Evolutionary conservation across 2,888 invertebrate genomes (phyloP).

Genomic region (Stictocephala bisonia): DNA sequence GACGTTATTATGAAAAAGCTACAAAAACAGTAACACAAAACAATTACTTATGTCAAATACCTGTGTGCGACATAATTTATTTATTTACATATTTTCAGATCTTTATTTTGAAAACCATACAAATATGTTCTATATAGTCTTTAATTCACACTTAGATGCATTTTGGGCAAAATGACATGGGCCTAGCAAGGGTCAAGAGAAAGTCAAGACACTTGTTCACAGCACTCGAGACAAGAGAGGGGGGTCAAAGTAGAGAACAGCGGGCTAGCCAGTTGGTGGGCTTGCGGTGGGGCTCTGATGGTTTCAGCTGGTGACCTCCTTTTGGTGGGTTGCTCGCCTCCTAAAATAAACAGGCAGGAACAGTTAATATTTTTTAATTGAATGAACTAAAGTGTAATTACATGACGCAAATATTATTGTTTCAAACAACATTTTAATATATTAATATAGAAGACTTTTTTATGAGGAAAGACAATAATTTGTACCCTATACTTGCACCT

Average conservation of each 20-base stretch:
- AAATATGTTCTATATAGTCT: constrained; percentile 19
- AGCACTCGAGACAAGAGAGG: constrained; percentile 46
- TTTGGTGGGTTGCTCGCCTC: constrained; percentile 92
- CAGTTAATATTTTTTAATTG: constrained; percentile 16
- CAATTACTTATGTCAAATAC: constrained; percentile 21
- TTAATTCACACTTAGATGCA: too few relatives aligned
- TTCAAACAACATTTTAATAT: not conserved
- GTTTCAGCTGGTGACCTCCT: constrained; percentile 83
- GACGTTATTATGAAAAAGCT: not conserved
- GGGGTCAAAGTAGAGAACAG: constrained; percentile 89
- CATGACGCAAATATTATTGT: not conserved
- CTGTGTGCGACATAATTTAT: constrained; percentile 35
- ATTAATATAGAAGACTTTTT: too few relatives aligned
- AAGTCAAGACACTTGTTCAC: constrained; percentile 44
- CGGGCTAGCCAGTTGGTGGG: constrained; percentile 87
- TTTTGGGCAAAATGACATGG: too few relatives aligned
- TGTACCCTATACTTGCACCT: too few relatives aligned
- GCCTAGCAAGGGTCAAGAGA: too few relatives aligned
- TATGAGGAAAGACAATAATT: too few relatives aligned
- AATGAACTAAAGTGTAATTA: not conserved
- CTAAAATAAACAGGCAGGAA: constrained; percentile 65
- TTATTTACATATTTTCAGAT: constrained; percentile 40
- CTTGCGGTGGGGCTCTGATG: constrained; percentile 80
- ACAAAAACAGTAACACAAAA: not conserved
- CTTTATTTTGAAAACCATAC: constrained; percentile 27